A percentile compares a stretch with the other conserved stretches of the same genome.
These are phyloP conservation scores for Bradypus variegatus DNA, from an alignment of 2,797 vertebrate species.

Conservation along the genomic window DNA sequence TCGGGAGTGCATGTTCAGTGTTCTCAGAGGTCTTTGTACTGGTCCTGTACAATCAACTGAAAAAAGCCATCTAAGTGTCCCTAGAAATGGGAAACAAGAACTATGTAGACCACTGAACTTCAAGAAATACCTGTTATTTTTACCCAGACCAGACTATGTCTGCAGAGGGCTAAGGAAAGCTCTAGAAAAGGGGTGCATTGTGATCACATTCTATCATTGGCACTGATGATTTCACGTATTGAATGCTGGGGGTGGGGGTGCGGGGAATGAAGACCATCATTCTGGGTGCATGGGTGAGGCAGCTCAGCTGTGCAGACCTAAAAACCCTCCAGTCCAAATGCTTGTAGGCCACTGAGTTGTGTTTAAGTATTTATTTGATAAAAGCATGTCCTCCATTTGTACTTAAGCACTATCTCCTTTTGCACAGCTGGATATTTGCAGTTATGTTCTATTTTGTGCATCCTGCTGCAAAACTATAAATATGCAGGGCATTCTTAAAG, in stretches of 20 bases:
- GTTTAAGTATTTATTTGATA: slow-evolving; percentile 67
- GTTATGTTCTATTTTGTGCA: slow-evolving; percentile 64
- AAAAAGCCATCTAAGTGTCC: slow-evolving; percentile 77
- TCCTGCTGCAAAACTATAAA: slow-evolving; percentile 72
- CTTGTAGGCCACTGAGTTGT: slow-evolving; percentile 63
- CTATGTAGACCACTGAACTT: slow-evolving; percentile 71
- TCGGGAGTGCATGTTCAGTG: slow-evolving; percentile 82
- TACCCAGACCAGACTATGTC: slow-evolving; percentile 63
- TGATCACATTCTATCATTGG: slow-evolving; percentile 48
- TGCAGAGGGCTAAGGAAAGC: slow-evolving; percentile 59
- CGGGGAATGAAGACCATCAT: not conserved
- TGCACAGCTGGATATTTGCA: slow-evolving; percentile 64
- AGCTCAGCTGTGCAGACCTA: not conserved
- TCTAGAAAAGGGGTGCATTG: slow-evolving; percentile 6
- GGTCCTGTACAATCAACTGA: slow-evolving; percentile 80
- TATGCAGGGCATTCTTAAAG: slow-evolving; percentile 61
- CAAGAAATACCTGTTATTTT: slow-evolving; percentile 70
- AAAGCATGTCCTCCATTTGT: slow-evolving; percentile 66
- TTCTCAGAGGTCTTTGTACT: slow-evolving; percentile 79
- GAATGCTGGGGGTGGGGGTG: slow-evolving; percentile 39
- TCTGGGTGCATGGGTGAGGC: slow-evolving; percentile 42
- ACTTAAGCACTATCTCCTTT: slow-evolving; percentile 71
- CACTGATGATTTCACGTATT: slow-evolving; percentile 51
- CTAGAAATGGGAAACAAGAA: slow-evolving; percentile 60
- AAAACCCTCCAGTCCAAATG: not conserved